These are phyloP conservation scores for Erebia epiphron DNA, from an alignment of 2,888 invertebrate genomes.

Conservation along the genomic window DNA sequence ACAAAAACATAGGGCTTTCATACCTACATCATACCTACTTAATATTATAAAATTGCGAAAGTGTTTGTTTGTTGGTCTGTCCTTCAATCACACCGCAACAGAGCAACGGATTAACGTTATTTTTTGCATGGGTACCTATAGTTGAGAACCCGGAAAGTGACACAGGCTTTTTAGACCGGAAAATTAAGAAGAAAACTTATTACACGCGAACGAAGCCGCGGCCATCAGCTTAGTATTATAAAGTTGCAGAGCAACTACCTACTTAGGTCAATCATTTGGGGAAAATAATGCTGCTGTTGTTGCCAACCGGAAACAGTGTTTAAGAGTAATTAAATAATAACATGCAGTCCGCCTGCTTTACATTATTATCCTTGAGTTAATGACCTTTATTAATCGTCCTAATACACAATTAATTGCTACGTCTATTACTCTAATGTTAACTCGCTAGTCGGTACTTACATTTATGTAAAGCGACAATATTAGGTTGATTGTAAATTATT, in stretches of 20 bases:
- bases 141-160: no score
- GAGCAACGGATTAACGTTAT: no score
- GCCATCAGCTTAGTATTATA: no score
- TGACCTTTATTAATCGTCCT: slow-evolving; percentile 35
- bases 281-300: slow-evolving; percentile 12
- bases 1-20: no score
- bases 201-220: no score
- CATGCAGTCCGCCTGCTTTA: slow-evolving; percentile 33
- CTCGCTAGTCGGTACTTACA: background rate
- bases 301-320: slow-evolving; percentile 47
- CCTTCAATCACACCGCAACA: no score
- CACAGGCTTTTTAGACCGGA: no score
- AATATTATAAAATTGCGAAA: no score
- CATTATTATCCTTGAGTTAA: slow-evolving; percentile 37
- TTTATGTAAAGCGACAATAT: background rate
- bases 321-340: slow-evolving; percentile 39
- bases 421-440: slow-evolving; percentile 22
- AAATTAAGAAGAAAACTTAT: no score
- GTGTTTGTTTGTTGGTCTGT: no score
- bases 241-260: background rate
- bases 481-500: background rate
- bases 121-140: no score
- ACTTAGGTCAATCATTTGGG: slow-evolving; percentile 4
- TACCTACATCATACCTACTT: no score
- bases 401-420: slow-evolving; percentile 43